Evolutionary conservation across 2,797 vertebrate genomes (phyloP).

Genomic region (Spinus pinus): DNA sequence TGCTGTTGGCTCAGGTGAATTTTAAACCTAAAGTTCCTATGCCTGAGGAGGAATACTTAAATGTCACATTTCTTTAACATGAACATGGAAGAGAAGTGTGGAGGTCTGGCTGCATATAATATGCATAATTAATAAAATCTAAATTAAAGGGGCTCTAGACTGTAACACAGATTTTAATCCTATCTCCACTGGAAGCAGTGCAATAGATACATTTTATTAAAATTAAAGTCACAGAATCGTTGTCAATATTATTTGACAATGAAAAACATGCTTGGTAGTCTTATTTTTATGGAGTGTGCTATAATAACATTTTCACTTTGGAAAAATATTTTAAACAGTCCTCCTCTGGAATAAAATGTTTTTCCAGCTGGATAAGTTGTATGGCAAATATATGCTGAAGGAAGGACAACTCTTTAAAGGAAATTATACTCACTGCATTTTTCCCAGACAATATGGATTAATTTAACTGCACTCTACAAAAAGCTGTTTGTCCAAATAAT

Average conservation of each 20-base stretch:
- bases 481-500: neutral
- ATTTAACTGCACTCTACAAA: neutral
- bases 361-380: neutral
- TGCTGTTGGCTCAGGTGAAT: neutral
- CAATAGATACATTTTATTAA: neutral
- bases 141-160: neutral
- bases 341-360: neutral
- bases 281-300: neutral
- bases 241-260: neutral
- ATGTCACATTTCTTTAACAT: neutral
- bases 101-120: neutral
- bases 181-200: neutral
- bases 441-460: neutral
- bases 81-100: neutral
- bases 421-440: neutral
- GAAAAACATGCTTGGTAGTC: neutral
- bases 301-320: neutral
- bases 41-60: neutral
- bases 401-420: neutral
- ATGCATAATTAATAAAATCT: neutral
- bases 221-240: neutral
- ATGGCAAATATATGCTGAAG: neutral
- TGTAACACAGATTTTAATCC: neutral
- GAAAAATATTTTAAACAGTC: neutral
- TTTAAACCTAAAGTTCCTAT: neutral